Percentiles rank a stretch among this genome's conserved stretches.
Conservation (phyloP, 1,140 invertebrate species). For the Prorops nasuta region DNA sequence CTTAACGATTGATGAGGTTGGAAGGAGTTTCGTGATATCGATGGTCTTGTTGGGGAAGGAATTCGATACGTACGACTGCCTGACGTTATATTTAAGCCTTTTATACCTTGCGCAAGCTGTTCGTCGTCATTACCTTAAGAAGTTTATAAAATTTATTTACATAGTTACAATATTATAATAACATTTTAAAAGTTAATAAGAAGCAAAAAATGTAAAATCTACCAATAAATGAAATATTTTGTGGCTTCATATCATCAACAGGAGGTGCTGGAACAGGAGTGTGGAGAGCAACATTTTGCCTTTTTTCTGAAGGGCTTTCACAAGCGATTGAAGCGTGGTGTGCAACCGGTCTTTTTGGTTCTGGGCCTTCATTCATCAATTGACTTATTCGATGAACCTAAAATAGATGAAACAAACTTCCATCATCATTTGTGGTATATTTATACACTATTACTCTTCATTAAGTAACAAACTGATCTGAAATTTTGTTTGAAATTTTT, state of each 20-base stretch:
- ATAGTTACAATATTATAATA: neutral
- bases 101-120: conserved; percentile 64
- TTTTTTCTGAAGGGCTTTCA: conserved; percentile 48
- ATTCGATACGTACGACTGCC: conserved; percentile 85
- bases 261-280: conserved; percentile 65
- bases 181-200: neutral
- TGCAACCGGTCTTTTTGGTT: conserved; percentile 48
- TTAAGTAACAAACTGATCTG: too few species aligned
- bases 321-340: conserved; percentile 48
- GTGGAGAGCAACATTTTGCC: conserved; percentile 56
- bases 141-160: conserved; percentile 1
- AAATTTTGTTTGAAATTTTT: too few species aligned
- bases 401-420: conserved; percentile 3
- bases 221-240: conserved; percentile 89
- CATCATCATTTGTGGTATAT: too few species aligned
- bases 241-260: conserved; percentile 83
- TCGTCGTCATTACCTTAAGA: conserved; percentile 53
- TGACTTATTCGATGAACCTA: conserved; percentile 58
- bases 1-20: conserved; percentile 58
- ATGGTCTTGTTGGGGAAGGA: conserved; percentile 74
- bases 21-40: conserved; percentile 70
- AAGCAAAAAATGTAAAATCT: conserved; percentile 48
- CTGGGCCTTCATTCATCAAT: conserved; percentile 52
- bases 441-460: too few species aligned
- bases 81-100: conserved; percentile 77